These are phyloP conservation scores for Sternarchorhynchus goeldii DNA, from an alignment of 2,797 vertebrate genomes.

Conservation along the genomic window DNA sequence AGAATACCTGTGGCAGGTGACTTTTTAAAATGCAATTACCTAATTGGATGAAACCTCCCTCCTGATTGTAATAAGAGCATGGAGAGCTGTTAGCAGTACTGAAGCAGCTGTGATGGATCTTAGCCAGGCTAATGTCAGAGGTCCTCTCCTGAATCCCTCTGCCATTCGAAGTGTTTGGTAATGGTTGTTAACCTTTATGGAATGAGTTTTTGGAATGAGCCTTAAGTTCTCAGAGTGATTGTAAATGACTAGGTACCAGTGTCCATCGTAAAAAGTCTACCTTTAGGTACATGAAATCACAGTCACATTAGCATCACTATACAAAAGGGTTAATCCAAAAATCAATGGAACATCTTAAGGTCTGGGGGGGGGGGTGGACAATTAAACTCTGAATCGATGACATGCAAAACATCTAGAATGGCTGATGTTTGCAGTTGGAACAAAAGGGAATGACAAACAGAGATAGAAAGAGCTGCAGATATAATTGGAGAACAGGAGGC, in stretches of 20 bases:
- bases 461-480: slow-evolving; percentile 24
- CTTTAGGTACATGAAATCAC: neutral
- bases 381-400: slow-evolving; percentile 57
- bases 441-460: slow-evolving; percentile 23
- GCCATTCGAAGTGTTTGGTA: no score
- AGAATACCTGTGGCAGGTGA: slow-evolving; percentile 51
- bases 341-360: slow-evolving; percentile 51
- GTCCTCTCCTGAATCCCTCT: neutral
- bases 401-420: slow-evolving; percentile 54
- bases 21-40: slow-evolving; percentile 57
- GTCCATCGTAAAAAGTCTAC: neutral
- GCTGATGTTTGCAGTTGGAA: slow-evolving; percentile 42
- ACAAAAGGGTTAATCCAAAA: slow-evolving; percentile 50
- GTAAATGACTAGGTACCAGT: no score
- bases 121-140: slow-evolving; percentile 37
- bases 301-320: neutral
- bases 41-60: slow-evolving; percentile 50
- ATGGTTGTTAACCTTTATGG: neutral
- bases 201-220: neutral
- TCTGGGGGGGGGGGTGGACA: slow-evolving; percentile 6
- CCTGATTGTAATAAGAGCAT: slow-evolving; percentile 47
- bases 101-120: neutral
- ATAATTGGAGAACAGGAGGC: slow-evolving; percentile 44
- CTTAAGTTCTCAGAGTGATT: neutral
- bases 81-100: slow-evolving; percentile 53